A percentile compares a stretch with the other conserved stretches of the same genome.
Evolutionary conservation across 2,113 vertebrate species (phyloP).

Genomic region (Oxyruncus cristatus): DNA sequence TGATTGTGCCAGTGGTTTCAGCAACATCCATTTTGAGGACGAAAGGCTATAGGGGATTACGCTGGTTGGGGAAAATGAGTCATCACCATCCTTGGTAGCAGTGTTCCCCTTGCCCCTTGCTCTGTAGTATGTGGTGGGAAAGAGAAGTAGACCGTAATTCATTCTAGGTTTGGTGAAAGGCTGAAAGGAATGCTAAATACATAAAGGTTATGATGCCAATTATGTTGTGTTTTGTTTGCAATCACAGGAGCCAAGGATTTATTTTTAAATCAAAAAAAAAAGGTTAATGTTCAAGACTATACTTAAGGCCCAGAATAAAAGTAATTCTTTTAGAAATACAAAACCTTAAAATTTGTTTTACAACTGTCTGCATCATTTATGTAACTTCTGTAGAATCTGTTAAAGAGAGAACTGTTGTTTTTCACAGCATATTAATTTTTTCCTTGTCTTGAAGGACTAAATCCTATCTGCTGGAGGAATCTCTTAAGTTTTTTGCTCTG

Average conservation of each 20-base stretch:
- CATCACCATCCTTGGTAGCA: neutral
- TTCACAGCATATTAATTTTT: neutral
- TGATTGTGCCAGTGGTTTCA: neutral
- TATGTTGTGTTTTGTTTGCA: neutral
- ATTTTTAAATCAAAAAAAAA: neutral
- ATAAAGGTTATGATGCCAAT: neutral
- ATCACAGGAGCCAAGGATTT: neutral
- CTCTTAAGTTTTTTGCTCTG: neutral
- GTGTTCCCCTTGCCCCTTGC: neutral
- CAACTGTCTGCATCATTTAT: neutral
- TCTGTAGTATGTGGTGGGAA: neutral
- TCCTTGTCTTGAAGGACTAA: neutral
- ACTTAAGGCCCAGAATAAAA: neutral
- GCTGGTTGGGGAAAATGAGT: neutral
- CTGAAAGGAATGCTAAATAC: neutral
- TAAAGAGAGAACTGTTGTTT: neutral
- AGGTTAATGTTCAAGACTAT: neutral
- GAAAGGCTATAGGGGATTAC: neutral
- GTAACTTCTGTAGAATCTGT: neutral
- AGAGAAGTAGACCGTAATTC: neutral
- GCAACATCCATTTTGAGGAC: neutral
- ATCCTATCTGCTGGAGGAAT: neutral
- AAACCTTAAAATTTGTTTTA: neutral
- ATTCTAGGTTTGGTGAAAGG: neutral
- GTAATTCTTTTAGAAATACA: neutral